Conservation (phyloP, 2,113 vertebrate genomes). For the Gambusia affinis region DNA sequence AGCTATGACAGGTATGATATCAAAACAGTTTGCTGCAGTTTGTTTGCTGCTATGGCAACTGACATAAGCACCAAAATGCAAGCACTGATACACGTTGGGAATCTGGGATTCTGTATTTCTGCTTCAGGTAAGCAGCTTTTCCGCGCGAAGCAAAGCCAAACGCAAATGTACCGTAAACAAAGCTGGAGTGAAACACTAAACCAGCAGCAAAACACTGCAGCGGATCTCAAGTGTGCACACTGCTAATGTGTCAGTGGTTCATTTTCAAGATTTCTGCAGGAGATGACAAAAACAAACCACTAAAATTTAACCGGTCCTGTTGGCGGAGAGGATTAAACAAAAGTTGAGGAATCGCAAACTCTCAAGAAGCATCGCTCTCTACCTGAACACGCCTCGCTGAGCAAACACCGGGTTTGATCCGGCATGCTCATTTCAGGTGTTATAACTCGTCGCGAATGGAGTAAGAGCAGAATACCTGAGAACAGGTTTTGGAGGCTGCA, state of each 20-base stretch:
- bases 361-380: constrained; percentile 1
- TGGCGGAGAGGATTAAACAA: constrained; percentile 3
- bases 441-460: constrained; percentile 37
- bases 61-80: constrained; percentile 14
- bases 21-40: constrained; percentile 53
- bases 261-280: constrained; percentile 48
- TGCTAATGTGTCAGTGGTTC: constrained; percentile 28
- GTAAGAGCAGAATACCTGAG: constrained; percentile 34
- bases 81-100: constrained; percentile 13
- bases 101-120: constrained; percentile 24
- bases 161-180: constrained; percentile 41
- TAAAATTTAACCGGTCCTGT: constrained; percentile 8
- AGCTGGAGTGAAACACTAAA: constrained; percentile 56
- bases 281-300: neutral
- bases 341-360: constrained; percentile 15
- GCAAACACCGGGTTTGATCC: constrained; percentile 56
- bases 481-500: constrained; percentile 69
- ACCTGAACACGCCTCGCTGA: constrained; percentile 59
- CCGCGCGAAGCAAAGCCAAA: constrained; percentile 23
- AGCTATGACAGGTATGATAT: constrained; percentile 13
- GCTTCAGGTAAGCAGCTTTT: constrained; percentile 28
- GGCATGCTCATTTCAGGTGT: constrained; percentile 37
- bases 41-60: constrained; percentile 64
- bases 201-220: constrained; percentile 24
- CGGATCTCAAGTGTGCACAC: constrained; percentile 29